Evolutionary conservation across 2,888 invertebrate genomes (phyloP), one percentile per base, ranked within the genome.

Genomic region (Rhamphomyia laevipes): DNA sequence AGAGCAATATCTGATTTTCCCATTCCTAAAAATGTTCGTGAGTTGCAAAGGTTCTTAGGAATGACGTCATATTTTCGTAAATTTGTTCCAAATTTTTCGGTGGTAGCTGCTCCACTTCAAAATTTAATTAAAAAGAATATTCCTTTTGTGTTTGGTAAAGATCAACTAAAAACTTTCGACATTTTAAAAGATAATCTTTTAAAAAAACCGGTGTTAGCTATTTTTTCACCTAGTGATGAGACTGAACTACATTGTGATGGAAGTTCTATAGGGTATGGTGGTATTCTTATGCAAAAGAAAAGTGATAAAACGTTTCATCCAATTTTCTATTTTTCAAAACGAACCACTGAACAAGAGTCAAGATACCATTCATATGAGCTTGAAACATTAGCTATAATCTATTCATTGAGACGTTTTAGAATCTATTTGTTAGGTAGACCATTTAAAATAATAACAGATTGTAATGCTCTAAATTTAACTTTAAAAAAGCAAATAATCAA

Each of bases 201-300:
- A 80, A 77, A 62, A 72, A 82, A 55, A 23, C 58, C 55, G 18
- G 51, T 62, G 17, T 50, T 66, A 21, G 53, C 58, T 6, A 48
- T 66, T 3, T 65, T 33, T 54, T 47, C 48, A 9, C 60, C 61
- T 3, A 33, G 43, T 15, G n/a, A 40, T 23, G 56, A n/a, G n/a
- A n/a, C n/a, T n/a, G n/a, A n/a, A n/a, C n/a, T n/a, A n/a, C n/a
- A n/a, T n/a, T n/a, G n/a, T 23, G 61, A 62, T 52, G 62, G 60
- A 5, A 57, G 57, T 50, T 12, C 50, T 0, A 12, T 23, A 9
- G 59, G 60, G 2, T 60, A 52, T 51, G 61, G 59, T 15, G 53
- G 58, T 12, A 54, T 61, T n/a, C 43, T 60, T n/a, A 11, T 61
- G 23, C 57, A 59, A 47, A 38, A 31, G 15, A 41, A 50, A 47